Base-by-base conservation (phyloP, 2,113 vertebrate species). In the Elachura formosa region DNA sequence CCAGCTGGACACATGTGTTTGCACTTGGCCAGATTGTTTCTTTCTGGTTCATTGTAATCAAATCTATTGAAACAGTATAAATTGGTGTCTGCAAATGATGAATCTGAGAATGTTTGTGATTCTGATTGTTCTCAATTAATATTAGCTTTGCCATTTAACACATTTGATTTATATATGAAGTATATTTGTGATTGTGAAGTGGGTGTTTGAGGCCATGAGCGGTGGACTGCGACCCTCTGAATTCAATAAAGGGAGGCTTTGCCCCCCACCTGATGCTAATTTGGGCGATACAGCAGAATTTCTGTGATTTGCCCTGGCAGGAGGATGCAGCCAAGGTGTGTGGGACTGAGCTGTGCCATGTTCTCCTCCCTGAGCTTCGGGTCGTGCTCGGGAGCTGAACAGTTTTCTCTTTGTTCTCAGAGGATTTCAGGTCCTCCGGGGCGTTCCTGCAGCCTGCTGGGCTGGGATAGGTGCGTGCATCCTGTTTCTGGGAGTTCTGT, bases 361-460 rank as follows among this genome's bases (percentile, higher is more conserved):
- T 62, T 5, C 1, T 71, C 0, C 2, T 38, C 16, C 0, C 2
- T 22, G 38, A 77, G 51, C 45, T 88, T 24, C 24, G 16, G 2
- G 12, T 25, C 3, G 3, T 63, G 66, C 56, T 71, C 41, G 12
- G 58, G n/a, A 48, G 58, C 52, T 24, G 48, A 75, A 28, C 2
- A 15, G 36, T 41, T 79, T 69, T 41, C 18, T 62, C 73, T n/a
- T 55, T 2, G 2, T 28, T 76, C 76, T 73, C 25, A 8, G 72
- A 76, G 54, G 83, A 8, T 61, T 72, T 73, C 2, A 26, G 33
- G 64, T 52, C 11, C 17, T 68, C 1, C 15, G 49, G 28, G 34
- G 52, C 43, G 40, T 38, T 21, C 3, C 51, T 36, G 31, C 2
- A 5, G 46, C 19, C 29, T 87, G 76, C 46, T 67, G 31, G n/a